Conservation (phyloP, 2,797 vertebrate genomes). For the Sandelia bainsii region DNA sequence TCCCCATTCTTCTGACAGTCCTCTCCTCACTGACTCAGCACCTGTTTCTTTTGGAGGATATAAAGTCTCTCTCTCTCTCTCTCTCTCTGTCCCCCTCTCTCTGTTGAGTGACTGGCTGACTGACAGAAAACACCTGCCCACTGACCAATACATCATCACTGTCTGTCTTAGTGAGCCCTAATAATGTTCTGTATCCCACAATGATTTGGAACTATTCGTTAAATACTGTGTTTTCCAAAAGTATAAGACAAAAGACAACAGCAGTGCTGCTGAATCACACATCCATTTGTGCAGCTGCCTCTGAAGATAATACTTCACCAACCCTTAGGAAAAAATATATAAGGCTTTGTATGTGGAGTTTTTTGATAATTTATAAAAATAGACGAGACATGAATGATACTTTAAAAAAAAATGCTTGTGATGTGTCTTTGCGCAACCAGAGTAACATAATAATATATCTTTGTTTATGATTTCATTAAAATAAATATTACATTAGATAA, state of each 20-base stretch:
- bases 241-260: too few species aligned
- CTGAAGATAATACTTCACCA: too few species aligned
- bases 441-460: too few species aligned
- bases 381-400: too few species aligned
- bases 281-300: too few species aligned
- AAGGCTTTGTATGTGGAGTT: too few species aligned
- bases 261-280: too few species aligned
- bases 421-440: too few species aligned
- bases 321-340: too few species aligned
- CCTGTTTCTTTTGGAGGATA: slow-evolving; percentile 72
- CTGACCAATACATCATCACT: neutral
- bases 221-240: neutral
- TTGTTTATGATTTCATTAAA: neutral
- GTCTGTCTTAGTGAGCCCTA: neutral
- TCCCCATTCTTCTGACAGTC: slow-evolving; percentile 81
- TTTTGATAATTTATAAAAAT: too few species aligned
- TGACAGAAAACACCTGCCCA: slow-evolving; percentile 6
- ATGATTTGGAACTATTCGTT: neutral
- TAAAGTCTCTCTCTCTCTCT: slow-evolving; percentile 14
- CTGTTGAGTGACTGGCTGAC: slow-evolving; percentile 3
- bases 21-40: slow-evolving; percentile 86
- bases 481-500: neutral
- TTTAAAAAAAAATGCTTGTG: too few species aligned
- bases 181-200: neutral
- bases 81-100: neutral